Evolutionary conservation across 1,140 invertebrate genomes (phyloP).

Genomic region (Ceratina calcarata): DNA sequence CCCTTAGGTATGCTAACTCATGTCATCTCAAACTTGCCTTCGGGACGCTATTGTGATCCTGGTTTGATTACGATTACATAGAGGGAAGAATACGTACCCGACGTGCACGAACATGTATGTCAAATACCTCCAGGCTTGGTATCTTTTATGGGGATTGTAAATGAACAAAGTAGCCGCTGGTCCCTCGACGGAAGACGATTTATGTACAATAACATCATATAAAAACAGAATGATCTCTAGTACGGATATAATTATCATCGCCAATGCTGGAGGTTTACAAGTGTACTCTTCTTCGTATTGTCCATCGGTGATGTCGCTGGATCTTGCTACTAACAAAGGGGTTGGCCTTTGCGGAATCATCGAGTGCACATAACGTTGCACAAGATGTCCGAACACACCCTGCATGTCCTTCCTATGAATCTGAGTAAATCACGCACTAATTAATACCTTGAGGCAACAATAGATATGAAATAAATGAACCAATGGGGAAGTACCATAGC

Average conservation of each 20-base stretch:
- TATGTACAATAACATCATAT: slow-evolving; percentile 81
- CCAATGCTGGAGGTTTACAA: slow-evolving; percentile 91
- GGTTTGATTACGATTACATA: too few relatives aligned
- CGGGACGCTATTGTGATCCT: too few relatives aligned
- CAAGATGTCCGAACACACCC: slow-evolving; percentile 82
- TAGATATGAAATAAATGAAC: slow-evolving; percentile 47
- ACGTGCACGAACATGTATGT: slow-evolving; percentile 99
- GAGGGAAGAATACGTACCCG: slow-evolving; percentile 83
- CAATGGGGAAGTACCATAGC: slow-evolving; percentile 81
- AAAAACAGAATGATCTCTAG: slow-evolving; percentile 87
- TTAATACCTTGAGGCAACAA: too few relatives aligned
- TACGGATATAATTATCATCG: slow-evolving; percentile 89
- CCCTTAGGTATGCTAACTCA: too few relatives aligned
- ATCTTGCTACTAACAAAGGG: slow-evolving; percentile 63
- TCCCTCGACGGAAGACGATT: slow-evolving; percentile 80
- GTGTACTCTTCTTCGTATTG: slow-evolving; percentile 92
- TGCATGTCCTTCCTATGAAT: slow-evolving; percentile 82
- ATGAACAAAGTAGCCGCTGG: slow-evolving; percentile 90
- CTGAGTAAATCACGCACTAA: slow-evolving; percentile 39
- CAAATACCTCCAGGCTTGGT: slow-evolving; percentile 95
- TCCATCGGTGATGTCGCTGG: slow-evolving; percentile 84
- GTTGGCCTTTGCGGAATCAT: slow-evolving; percentile 79
- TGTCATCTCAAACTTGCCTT: too few relatives aligned
- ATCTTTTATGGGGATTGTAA: slow-evolving; percentile 93
- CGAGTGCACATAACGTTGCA: slow-evolving; percentile 80